Conservation (phyloP, 1,140 invertebrate species). For the Bombus haemorrhoidalis region DNA sequence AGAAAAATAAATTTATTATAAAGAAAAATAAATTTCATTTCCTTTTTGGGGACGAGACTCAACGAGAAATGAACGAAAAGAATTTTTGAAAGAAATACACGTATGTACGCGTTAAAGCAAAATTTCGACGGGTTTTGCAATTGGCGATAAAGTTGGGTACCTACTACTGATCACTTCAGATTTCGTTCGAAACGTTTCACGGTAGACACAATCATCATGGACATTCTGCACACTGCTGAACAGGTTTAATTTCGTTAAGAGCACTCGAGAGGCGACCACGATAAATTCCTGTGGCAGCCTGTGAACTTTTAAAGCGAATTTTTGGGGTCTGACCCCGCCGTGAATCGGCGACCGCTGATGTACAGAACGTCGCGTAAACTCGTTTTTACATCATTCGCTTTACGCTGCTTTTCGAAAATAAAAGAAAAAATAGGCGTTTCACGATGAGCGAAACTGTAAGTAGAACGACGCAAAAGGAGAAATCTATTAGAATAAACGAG, state of each 20-base stretch:
- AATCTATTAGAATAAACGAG: no score
- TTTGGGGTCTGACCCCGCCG: conserved; percentile 47
- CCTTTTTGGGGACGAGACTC: not conserved
- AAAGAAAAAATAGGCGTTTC: not conserved
- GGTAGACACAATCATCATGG: conserved; percentile 2
- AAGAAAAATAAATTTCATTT: no score
- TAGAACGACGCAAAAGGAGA: not conserved
- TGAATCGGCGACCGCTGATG: conserved; percentile 42
- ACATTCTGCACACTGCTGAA: conserved; percentile 30
- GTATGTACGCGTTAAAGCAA: not conserved
- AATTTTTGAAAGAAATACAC: not conserved
- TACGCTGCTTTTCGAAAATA: not conserved
- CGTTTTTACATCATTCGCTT: not conserved
- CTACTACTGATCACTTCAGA: conserved; percentile 18
- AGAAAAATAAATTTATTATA: not conserved
- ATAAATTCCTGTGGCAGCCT: conserved; percentile 59
- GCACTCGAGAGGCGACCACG: conserved; percentile 53
- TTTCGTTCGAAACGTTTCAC: conserved; percentile 19
- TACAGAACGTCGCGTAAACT: conserved; percentile 36
- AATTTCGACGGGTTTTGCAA: not conserved
- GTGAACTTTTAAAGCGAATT: conserved; percentile 65
- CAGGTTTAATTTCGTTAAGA: conserved; percentile 67
- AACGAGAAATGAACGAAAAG: not conserved
- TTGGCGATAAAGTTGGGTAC: not conserved
- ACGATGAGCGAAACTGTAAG: not conserved